These are phyloP conservation scores for Malurus splendens DNA, from an alignment of 2,797 vertebrate species.

Conservation along the genomic window DNA sequence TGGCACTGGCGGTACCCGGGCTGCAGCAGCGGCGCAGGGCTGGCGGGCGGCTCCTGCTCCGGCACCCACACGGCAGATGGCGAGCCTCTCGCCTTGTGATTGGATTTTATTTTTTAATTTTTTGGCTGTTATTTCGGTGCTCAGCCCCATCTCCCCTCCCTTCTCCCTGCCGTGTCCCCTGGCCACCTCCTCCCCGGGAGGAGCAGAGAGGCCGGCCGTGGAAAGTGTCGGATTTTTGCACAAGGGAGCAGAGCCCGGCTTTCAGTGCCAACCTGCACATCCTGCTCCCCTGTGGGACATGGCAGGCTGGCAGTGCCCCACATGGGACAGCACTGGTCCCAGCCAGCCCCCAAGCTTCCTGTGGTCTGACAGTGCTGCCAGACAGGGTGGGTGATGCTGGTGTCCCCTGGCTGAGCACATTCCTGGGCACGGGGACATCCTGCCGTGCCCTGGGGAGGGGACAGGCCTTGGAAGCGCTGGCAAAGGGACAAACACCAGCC, in stretches of 20 bases:
- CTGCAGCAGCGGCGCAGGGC: background rate
- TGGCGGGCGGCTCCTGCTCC: background rate
- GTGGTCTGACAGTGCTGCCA: rapidly evolving
- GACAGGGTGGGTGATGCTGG: rapidly evolving
- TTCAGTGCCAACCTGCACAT: background rate
- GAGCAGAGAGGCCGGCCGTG: rapidly evolving
- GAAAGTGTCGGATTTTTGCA: rapidly evolving
- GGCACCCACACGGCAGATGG: constrained; percentile 58
- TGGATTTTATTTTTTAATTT: background rate
- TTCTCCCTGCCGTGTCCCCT: background rate
- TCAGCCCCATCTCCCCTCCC: background rate
- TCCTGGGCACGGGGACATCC: background rate
- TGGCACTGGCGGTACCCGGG: background rate
- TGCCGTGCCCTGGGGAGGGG: background rate
- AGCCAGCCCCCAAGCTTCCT: background rate
- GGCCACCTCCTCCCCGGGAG: background rate
- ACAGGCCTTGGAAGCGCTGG: background rate
- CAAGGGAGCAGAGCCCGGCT: rapidly evolving
- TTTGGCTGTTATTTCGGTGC: constrained; percentile 39
- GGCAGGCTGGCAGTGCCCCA: background rate
- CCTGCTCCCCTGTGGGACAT: background rate
- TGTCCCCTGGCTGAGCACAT: background rate
- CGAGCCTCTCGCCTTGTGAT: constrained; percentile 30
- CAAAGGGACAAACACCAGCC: background rate
- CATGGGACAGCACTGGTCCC: background rate